phyloP scores from a whole-genome alignment of 2,113 vertebrate species.

The Lates calcarifer region DNA sequence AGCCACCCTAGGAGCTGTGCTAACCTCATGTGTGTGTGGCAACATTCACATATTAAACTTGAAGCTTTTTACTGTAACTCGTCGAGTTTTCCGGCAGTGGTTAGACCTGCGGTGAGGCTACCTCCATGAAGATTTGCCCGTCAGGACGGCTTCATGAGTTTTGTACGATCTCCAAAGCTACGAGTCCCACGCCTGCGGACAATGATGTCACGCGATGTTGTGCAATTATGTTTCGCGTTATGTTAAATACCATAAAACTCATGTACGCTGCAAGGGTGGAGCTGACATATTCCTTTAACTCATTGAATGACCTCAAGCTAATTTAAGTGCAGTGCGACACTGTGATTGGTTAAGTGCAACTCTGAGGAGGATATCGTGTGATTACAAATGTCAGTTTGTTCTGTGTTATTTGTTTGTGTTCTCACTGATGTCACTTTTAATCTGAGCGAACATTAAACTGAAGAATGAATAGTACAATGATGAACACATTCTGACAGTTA shows the following conservation, averaged over 20 bases:
- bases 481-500: constrained; percentile 32
- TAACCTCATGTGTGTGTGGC: constrained; percentile 60
- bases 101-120: constrained; percentile 50
- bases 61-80: constrained; percentile 64
- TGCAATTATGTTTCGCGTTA: constrained; percentile 70
- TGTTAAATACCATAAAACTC: constrained; percentile 72
- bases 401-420: constrained; percentile 61
- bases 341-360: constrained; percentile 40
- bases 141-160: constrained; percentile 41
- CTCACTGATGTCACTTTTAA: constrained; percentile 60
- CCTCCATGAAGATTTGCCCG: constrained; percentile 56
- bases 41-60: constrained; percentile 56
- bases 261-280: constrained; percentile 69
- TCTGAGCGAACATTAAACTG: constrained; percentile 21
- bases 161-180: constrained; percentile 51
- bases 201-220: constrained; percentile 71
- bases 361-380: constrained; percentile 32
- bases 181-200: constrained; percentile 61
- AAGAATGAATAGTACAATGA: constrained; percentile 13
- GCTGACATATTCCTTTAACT: constrained; percentile 74
- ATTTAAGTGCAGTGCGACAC: constrained; percentile 45
- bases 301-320: constrained; percentile 77
- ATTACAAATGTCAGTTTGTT: constrained; percentile 59
- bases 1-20: constrained; percentile 55
- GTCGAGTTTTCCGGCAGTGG: constrained; percentile 65